phyloP scores from a whole-genome alignment of 37 sponge, comb jelly and placozoan genomes.

The Eunapius fragilis region DNA sequence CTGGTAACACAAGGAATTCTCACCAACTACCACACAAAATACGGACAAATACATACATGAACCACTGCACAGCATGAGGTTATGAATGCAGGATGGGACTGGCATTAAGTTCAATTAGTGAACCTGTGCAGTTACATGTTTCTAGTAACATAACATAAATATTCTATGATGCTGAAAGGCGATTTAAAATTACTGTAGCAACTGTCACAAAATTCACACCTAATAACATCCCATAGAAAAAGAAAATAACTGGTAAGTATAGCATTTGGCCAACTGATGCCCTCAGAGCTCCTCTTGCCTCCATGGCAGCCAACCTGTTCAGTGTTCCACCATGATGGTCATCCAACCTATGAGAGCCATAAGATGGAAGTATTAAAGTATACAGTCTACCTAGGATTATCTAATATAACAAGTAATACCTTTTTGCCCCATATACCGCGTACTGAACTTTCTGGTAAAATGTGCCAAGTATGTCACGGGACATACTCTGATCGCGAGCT shows the following conservation, averaged over 20 bases:
- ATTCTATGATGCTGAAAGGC: too few species aligned
- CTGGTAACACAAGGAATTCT: too few species aligned
- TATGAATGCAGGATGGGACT: too few species aligned
- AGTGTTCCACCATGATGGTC: conserved; percentile 1
- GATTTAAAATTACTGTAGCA: not conserved
- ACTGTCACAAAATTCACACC: conserved; percentile 3
- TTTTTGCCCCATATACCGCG: not conserved
- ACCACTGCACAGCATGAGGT: too few species aligned
- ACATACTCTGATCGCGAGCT: conserved; percentile 5
- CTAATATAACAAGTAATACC: not conserved
- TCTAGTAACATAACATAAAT: too few species aligned
- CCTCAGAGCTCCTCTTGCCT: conserved; percentile 62
- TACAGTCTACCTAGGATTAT: not conserved
- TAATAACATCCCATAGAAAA: conserved; percentile 47
- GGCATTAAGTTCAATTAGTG: too few species aligned
- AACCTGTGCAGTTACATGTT: too few species aligned
- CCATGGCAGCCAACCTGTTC: conserved; percentile 39
- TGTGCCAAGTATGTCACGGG: not conserved
- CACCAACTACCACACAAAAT: too few species aligned
- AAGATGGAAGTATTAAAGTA: not conserved
- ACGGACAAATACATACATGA: too few species aligned
- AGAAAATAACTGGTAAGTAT: conserved; percentile 54
- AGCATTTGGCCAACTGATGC: conserved; percentile 13
- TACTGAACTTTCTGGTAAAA: not conserved
- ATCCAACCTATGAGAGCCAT: not conserved